Conservation (phyloP, 2,113 vertebrate genomes). For the Aplodontia rufa region DNA sequence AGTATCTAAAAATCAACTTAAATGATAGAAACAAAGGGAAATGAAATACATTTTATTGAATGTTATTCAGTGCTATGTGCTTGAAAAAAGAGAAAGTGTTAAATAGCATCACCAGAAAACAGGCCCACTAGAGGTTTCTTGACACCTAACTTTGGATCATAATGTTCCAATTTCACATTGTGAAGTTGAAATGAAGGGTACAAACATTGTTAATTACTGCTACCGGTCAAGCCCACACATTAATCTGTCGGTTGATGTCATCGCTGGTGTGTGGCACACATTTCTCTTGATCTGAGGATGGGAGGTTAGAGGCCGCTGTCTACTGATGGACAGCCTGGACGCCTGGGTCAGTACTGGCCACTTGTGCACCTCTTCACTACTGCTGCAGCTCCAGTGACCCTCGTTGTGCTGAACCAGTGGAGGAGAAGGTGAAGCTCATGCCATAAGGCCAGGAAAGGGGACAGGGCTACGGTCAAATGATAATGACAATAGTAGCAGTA, state of each 20-base stretch:
- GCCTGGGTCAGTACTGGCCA: background rate
- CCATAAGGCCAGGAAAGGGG: background rate
- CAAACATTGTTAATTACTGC: slow-evolving; percentile 46
- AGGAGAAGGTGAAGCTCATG: too few relatives aligned
- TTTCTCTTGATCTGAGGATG: background rate
- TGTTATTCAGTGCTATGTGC: background rate
- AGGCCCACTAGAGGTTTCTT: background rate
- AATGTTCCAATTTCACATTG: slow-evolving; percentile 30
- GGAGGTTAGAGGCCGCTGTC: background rate
- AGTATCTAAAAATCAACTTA: background rate
- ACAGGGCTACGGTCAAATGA: background rate
- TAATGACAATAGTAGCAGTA: too few relatives aligned
- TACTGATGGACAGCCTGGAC: background rate
- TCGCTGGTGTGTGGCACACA: background rate
- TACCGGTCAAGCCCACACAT: slow-evolving; percentile 1
- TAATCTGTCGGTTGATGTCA: background rate
- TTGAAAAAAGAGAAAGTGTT: background rate
- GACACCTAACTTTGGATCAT: background rate
- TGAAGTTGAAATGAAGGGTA: slow-evolving; percentile 28
- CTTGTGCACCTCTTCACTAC: too few relatives aligned
- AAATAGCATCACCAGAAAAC: background rate
- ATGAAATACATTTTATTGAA: background rate
- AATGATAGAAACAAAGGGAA: background rate
- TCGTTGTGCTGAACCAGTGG: too few relatives aligned
- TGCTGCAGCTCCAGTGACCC: too few relatives aligned